phyloP scores from a whole-genome alignment of 2,797 vertebrate genomes.

The Alauda arvensis region DNA sequence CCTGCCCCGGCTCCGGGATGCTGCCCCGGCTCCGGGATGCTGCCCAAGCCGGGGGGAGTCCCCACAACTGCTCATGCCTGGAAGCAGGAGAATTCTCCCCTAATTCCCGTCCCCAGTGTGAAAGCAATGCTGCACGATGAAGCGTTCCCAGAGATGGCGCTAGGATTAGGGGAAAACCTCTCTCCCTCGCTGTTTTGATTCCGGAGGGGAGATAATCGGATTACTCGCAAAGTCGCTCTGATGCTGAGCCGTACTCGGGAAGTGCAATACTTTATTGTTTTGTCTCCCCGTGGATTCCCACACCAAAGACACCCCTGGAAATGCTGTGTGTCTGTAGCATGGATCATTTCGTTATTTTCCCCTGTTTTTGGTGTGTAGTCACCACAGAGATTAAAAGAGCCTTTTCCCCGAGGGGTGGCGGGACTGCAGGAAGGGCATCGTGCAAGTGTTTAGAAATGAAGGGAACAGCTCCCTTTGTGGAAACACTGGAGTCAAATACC shows the following conservation, averaged over 20 bases:
- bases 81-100: not conserved
- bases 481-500: not conserved
- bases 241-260: not conserved
- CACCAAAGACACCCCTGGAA: not conserved
- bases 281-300: not conserved
- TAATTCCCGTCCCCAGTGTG: not conserved
- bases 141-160: not conserved
- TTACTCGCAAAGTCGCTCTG: not conserved
- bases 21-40: too few relatives aligned
- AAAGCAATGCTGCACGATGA: not conserved
- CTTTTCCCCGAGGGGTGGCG: not conserved
- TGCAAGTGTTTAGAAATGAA: not conserved
- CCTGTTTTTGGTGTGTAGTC: rapidly evolving
- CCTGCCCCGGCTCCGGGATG: not conserved
- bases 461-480: not conserved
- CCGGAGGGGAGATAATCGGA: not conserved
- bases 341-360: rapidly evolving
- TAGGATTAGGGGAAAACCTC: not conserved
- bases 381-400: not conserved
- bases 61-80: rapidly evolving
- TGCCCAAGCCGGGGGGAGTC: not conserved
- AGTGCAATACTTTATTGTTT: not conserved
- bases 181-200: not conserved
- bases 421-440: not conserved
- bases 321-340: rapidly evolving